Conservation (phyloP, 2,797 vertebrate species). For the Galago senegalensis region DNA sequence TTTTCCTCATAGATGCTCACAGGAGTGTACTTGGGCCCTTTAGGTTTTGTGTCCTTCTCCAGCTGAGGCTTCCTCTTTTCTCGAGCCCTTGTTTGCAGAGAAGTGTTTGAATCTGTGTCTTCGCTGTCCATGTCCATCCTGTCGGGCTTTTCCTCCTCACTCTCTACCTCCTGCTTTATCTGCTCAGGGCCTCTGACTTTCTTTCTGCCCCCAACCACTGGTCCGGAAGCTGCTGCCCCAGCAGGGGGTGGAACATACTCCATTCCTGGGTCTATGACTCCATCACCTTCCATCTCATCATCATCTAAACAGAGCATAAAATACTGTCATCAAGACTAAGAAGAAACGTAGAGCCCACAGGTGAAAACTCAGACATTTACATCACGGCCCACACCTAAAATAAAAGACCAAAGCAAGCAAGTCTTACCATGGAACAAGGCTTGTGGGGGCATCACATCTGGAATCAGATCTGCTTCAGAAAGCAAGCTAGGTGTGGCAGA, state of each 20-base stretch:
- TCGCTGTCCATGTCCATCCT: constrained; percentile 89
- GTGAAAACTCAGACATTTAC: not conserved
- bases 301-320: constrained; percentile 92
- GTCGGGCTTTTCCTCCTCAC: constrained; percentile 94
- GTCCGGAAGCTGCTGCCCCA: constrained; percentile 83
- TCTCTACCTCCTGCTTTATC: constrained; percentile 96
- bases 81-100: constrained; percentile 84
- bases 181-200: constrained; percentile 92
- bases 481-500: constrained; percentile 97
- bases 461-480: constrained; percentile 98
- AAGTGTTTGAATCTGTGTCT: constrained; percentile 88
- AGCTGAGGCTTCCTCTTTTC: constrained; percentile 89
- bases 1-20: constrained; percentile 96
- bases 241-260: constrained; percentile 94
- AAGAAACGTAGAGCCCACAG: not conserved
- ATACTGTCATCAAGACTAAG: constrained; percentile 22
- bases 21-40: constrained; percentile 86
- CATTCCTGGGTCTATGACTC: constrained; percentile 97
- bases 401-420: not conserved
- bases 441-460: constrained; percentile 97
- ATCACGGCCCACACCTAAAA: not conserved
- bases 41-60: constrained; percentile 88
- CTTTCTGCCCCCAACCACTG: constrained; percentile 90
- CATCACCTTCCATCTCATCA: constrained; percentile 95
- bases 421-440: constrained; percentile 97